A percentile compares a stretch with the other conserved stretches of the same genome.
Conservation (phyloP, 2,797 vertebrate species). For the Sebastes iracundus region DNA sequence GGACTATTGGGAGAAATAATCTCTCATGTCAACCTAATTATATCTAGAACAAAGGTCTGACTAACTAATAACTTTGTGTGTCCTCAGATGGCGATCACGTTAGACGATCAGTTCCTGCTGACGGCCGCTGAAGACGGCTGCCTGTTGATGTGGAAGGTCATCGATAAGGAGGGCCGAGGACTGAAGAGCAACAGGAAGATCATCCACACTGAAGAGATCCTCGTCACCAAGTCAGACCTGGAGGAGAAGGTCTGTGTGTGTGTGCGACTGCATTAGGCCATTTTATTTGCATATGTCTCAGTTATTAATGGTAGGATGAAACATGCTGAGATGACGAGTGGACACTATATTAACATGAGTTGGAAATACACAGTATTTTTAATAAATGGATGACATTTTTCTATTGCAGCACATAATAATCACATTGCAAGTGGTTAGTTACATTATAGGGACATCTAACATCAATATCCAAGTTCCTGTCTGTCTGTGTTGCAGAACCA, state of each 20-base stretch:
- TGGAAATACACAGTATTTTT: neutral
- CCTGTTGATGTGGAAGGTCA: slow-evolving; percentile 90
- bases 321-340: neutral
- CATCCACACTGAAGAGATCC: slow-evolving; percentile 90
- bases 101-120: slow-evolving; percentile 90
- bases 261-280: neutral
- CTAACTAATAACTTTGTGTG: neutral
- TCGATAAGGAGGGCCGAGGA: slow-evolving; percentile 85
- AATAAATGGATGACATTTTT: neutral
- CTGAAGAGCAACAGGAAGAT: slow-evolving; percentile 85
- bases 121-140: slow-evolving; percentile 89
- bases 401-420: neutral
- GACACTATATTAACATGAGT: neutral
- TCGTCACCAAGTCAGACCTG: slow-evolving; percentile 91
- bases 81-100: slow-evolving; percentile 89
- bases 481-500: slow-evolving; percentile 80
- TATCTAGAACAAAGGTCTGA: neutral
- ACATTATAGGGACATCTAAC: neutral
- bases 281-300: neutral
- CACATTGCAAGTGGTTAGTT: no score
- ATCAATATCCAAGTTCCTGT: neutral
- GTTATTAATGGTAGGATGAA: neutral
- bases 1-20: neutral
- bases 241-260: slow-evolving; percentile 88
- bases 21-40: neutral